Conservation (phyloP, 2,888 invertebrate genomes). For the Acholoe squamosa region DNA sequence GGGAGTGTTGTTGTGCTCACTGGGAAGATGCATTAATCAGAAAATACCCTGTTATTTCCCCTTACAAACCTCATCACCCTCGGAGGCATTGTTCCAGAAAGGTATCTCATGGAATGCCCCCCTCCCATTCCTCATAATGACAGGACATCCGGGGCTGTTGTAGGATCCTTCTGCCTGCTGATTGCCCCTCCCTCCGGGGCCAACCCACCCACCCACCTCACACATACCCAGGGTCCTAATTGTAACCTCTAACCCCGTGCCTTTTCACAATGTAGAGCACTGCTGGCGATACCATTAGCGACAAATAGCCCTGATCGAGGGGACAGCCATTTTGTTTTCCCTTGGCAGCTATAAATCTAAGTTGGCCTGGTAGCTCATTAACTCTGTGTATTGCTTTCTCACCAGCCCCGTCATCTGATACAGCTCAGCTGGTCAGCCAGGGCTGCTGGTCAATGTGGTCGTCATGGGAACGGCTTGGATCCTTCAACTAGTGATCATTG, state of each 20-base stretch:
- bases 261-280: neutral
- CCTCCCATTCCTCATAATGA: neutral
- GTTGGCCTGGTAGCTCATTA: neutral
- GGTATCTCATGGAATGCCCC: neutral
- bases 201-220: neutral
- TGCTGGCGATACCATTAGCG: conserved; percentile 9
- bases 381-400: neutral
- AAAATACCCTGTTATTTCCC: no score
- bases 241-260: neutral
- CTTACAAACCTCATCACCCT: no score
- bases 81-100: neutral
- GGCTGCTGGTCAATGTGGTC: neutral
- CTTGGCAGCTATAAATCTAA: neutral
- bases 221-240: neutral
- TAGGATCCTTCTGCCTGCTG: neutral
- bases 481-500: conserved; percentile 23
- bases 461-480: conserved; percentile 41
- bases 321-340: neutral
- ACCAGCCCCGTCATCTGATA: neutral
- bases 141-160: neutral
- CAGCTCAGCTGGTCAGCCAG: neutral
- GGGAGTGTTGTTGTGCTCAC: no score
- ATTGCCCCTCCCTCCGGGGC: neutral
- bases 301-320: conserved; percentile 26
- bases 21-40: no score